Conservation (phyloP, 2,113 vertebrate genomes). For the Varanus komodoensis region DNA sequence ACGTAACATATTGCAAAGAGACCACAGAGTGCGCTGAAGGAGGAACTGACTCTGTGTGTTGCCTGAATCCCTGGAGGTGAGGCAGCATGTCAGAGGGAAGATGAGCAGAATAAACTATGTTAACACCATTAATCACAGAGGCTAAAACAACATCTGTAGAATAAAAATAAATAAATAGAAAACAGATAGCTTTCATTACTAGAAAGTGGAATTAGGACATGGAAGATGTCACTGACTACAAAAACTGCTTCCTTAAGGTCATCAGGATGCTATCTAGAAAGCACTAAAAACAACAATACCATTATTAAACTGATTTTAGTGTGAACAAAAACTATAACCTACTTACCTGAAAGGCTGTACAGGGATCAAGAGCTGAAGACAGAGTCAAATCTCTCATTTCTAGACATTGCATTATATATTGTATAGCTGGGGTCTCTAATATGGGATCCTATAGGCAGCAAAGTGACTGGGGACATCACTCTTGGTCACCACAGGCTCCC, state of each 20-base stretch:
- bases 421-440: no score
- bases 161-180: not conserved
- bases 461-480: no score
- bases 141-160: not conserved
- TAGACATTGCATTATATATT: no score
- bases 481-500: no score
- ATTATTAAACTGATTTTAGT: not conserved
- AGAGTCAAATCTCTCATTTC: no score
- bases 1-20: not conserved
- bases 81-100: not conserved
- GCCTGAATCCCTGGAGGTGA: not conserved
- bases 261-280: no score
- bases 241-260: no score
- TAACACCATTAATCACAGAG: not conserved
- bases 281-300: not conserved
- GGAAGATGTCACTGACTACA: no score
- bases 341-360: no score
- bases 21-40: not conserved
- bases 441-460: no score
- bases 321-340: not conserved
- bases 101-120: not conserved
- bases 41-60: not conserved
- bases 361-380: no score
- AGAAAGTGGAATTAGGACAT: not conserved
- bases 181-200: constrained; percentile 1